These are phyloP conservation scores for Prinia subflava DNA, from an alignment of 2,113 vertebrate genomes.

Conservation along the genomic window DNA sequence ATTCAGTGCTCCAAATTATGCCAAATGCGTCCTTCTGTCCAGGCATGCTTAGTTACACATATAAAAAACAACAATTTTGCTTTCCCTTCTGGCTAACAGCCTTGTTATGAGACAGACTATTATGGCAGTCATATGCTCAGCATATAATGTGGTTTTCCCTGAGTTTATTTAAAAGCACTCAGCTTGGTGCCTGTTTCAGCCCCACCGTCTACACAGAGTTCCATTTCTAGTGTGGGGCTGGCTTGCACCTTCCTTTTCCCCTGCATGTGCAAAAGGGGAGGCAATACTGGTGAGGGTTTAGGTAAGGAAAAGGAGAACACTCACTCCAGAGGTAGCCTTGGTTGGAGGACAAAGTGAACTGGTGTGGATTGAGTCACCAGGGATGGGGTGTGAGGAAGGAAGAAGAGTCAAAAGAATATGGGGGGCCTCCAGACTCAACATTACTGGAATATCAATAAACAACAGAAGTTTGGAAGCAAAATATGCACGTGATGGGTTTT, in stretches of 20 bases:
- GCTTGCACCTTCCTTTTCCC: neutral
- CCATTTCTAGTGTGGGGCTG: neutral
- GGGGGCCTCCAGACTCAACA: neutral
- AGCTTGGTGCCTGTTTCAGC: neutral
- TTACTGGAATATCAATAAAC: neutral
- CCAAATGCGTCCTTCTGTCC: conserved; percentile 25
- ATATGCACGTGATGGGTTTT: neutral
- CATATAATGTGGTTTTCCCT: neutral
- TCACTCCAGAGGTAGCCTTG: neutral
- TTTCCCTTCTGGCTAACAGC: conserved; percentile 48
- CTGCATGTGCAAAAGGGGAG: neutral
- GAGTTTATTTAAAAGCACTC: neutral
- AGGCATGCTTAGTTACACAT: conserved; percentile 25
- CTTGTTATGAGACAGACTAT: conserved; percentile 36
- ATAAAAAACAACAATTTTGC: neutral
- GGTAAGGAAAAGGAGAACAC: neutral
- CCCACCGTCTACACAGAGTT: fast-evolving
- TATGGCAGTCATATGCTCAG: conserved; percentile 26
- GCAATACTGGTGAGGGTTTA: neutral
- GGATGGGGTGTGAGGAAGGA: neutral
- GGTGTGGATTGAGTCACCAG: neutral
- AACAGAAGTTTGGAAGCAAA: neutral
- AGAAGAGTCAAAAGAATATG: neutral
- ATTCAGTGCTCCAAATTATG: neutral
- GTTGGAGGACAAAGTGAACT: neutral